These are phyloP conservation scores for Lasioglossum baleicum DNA, from an alignment of 1,140 invertebrate genomes.

Conservation along the genomic window DNA sequence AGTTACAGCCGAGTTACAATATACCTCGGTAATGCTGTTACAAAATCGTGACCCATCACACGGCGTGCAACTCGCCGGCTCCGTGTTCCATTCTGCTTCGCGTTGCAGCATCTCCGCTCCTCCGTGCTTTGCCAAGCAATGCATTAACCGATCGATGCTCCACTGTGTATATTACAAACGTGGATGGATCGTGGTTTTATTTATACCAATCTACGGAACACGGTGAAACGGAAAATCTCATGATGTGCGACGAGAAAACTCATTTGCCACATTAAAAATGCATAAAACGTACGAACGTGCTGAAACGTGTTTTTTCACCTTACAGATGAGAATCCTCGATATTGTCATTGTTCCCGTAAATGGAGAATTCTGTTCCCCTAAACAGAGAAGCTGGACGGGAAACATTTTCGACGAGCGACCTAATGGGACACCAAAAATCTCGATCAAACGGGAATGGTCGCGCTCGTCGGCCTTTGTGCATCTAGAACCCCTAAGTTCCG, in stretches of 20 bases:
- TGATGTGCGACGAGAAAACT: too few species aligned
- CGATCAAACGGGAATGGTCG: slow-evolving; percentile 19
- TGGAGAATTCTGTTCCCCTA: too few species aligned
- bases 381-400: too few species aligned
- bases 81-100: slow-evolving; percentile 31
- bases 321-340: too few species aligned
- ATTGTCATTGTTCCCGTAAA: too few species aligned
- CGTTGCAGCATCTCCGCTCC: not conserved
- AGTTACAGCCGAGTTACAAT: slow-evolving; percentile 28
- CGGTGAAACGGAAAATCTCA: too few species aligned
- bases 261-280: too few species aligned
- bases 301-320: too few species aligned
- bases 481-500: slow-evolving; percentile 28
- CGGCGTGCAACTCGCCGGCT: not conserved
- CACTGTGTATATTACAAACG: slow-evolving; percentile 12
- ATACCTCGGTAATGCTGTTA: slow-evolving; percentile 29
- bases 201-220: too few species aligned
- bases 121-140: slow-evolving; percentile 12
- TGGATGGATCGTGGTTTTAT: too few species aligned
- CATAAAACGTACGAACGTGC: too few species aligned
- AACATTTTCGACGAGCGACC: too few species aligned
- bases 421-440: not conserved
- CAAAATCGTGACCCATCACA: slow-evolving; percentile 41
- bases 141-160: slow-evolving; percentile 16
- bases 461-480: slow-evolving; percentile 32